Evolutionary conservation across 2,888 invertebrate species (phyloP).

Genomic region (Ophion obscuratus): DNA sequence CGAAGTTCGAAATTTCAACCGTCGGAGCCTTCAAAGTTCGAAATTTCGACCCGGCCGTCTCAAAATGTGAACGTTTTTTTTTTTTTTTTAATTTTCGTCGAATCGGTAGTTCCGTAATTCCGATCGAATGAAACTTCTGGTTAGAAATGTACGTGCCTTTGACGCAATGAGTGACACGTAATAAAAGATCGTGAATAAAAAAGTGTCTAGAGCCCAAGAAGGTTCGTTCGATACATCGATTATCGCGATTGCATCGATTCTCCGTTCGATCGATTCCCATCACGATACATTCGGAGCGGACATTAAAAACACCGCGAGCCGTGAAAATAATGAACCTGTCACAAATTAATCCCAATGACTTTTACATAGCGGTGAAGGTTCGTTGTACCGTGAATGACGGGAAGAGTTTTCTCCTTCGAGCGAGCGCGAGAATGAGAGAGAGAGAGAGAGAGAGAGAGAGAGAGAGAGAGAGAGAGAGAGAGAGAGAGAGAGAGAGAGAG

Average conservation of each 20-base stretch:
- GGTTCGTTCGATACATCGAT: neutral
- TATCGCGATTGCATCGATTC: conserved; percentile 1
- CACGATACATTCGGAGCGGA: neutral
- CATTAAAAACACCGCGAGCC: neutral
- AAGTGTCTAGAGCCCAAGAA: neutral
- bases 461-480: neutral
- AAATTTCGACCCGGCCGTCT: too few relatives aligned
- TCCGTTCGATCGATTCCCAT: neutral
- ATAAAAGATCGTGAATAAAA: neutral
- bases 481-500: too few relatives aligned
- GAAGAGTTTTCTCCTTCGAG: conserved; percentile 46
- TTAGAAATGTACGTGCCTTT: neutral
- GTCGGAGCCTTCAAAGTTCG: too few relatives aligned
- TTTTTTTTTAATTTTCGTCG: too few relatives aligned
- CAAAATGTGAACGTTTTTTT: too few relatives aligned
- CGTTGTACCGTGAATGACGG: neutral
- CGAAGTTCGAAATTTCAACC: too few relatives aligned
- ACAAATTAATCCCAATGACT: conserved; percentile 52
- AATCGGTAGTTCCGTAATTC: too few relatives aligned
- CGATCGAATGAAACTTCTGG: too few relatives aligned
- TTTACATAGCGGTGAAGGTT: conserved; percentile 17
- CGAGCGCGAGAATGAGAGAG: conserved; percentile 17
- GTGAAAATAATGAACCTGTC: conserved; percentile 24
- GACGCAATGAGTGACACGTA: neutral
- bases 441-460: neutral